Base-by-base conservation (phyloP, 2,888 invertebrate genomes). In the Nymphalis polychloros region DNA sequence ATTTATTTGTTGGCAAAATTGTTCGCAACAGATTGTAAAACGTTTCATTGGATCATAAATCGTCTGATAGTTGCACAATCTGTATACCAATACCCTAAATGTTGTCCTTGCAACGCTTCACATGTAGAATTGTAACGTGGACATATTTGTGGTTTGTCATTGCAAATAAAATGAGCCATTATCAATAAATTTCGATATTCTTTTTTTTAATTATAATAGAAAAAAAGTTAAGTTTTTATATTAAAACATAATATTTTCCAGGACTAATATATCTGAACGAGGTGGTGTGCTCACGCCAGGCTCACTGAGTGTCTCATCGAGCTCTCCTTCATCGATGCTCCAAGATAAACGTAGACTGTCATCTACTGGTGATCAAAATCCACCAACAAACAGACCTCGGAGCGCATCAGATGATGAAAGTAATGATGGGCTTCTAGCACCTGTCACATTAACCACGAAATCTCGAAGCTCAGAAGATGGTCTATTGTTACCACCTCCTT, bases 401-500 rank as follows among this genome's bases (percentile, higher is more conserved):
- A 92, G 92, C 66, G 90, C 91, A 4, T 90, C 91, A 49, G 90
- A 90, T 59, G 90, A 92, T 68, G 91, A 89, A 76, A 79, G 84
- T 59, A 91, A 88, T 65, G 90, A 92, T 19, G 90, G 89, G 41
- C 81, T 87, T 50, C 76, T 92, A 65, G 88, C 88, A 23, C 91
- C 92, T 27, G 78, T 86, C 4, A 78, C 86, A 10, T 77, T 91
- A 50, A 86, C 90, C 19, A 83, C 89, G 7, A 92, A 92, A 71
- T 92, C 92, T 1, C 81, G 92, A 57, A 90, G 90, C 79, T 90
- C 89, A 20, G 93, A 88, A 82, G 90, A 92, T 68, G 88, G 90
- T 71, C 83, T 94, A 31, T 90, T 94, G 10, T 81, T 96, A 50
- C 96, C 96, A 5, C 95, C 96, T 0, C 96, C 96, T 0, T 97